These are phyloP conservation scores for Metellina segmentata DNA, from an alignment of 2,888 invertebrate genomes.

Conservation along the genomic window DNA sequence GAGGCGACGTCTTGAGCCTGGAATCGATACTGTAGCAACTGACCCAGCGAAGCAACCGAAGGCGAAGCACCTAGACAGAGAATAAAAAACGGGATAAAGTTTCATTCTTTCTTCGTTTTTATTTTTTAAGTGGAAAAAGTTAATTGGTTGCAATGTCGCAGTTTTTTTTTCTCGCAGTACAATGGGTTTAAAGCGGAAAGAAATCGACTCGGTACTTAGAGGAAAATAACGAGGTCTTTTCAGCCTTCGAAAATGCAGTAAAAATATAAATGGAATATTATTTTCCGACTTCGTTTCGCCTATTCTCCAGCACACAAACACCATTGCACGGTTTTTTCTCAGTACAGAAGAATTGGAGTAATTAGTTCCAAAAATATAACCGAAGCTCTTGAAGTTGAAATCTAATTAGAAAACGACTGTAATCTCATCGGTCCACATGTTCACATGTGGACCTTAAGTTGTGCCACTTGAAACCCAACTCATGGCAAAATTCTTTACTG, in stretches of 20 bases:
- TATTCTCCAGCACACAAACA: neutral
- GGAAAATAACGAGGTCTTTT: conserved; percentile 30
- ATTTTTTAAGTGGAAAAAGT: conserved; percentile 22
- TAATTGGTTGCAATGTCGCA: conserved; percentile 46
- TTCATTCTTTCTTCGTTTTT: neutral
- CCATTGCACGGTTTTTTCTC: too few species aligned
- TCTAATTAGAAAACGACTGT: too few species aligned
- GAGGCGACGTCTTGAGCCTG: conserved; percentile 8
- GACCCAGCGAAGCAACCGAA: conserved; percentile 3
- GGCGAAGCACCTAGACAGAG: conserved; percentile 6
- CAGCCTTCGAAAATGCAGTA: too few species aligned
- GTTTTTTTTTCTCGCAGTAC: conserved; percentile 1
- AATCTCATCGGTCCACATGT: too few species aligned
- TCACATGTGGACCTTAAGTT: too few species aligned
- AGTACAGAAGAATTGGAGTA: too few species aligned
- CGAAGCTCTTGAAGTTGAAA: too few species aligned
- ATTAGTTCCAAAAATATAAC: too few species aligned
- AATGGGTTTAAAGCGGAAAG: neutral
- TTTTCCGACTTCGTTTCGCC: neutral
- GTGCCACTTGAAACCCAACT: too few species aligned
- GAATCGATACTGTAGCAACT: conserved; percentile 53
- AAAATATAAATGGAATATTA: too few species aligned
- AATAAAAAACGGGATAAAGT: conserved; percentile 44
- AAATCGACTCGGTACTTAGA: neutral
- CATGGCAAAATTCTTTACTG: too few species aligned